A percentile compares a stretch with the other conserved stretches of the same genome.
Evolutionary conservation across 2,888 invertebrate species (phyloP).

Genomic region (Coenonympha glycerion): DNA sequence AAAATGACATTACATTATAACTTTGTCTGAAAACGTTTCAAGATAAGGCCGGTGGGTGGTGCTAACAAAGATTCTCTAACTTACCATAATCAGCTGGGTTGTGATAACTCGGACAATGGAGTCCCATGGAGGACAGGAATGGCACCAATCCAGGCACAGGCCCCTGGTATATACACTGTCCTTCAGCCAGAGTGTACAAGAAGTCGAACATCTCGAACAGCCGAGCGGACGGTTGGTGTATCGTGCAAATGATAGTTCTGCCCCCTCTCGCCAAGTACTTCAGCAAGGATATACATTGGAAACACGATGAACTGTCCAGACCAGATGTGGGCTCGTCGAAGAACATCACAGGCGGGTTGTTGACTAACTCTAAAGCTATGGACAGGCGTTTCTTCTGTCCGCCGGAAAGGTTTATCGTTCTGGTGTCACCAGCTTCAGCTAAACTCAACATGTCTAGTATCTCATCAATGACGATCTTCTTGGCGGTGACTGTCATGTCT

Average conservation of each 20-base stretch:
- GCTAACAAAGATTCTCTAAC: too few relatives aligned
- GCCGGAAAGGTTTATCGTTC: constrained; percentile 88
- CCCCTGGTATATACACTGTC: constrained; percentile 95
- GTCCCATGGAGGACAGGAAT: constrained; percentile 88
- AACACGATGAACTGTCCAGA: constrained; percentile 94
- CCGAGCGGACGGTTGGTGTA: constrained; percentile 96
- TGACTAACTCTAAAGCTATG: constrained; percentile 93
- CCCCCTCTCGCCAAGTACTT: constrained; percentile 91
- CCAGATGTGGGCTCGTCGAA: constrained; percentile 97
- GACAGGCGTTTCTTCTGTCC: constrained; percentile 94
- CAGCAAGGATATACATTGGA: constrained; percentile 91
- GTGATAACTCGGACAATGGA: constrained; percentile 95
- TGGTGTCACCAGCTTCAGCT: constrained; percentile 85
- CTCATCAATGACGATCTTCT: constrained; percentile 88
- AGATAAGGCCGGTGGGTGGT: too few relatives aligned
- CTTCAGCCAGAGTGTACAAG: constrained; percentile 92
- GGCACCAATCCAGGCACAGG: constrained; percentile 88
- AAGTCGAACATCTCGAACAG: constrained; percentile 97
- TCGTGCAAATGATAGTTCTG: constrained; percentile 95
- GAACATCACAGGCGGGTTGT: constrained; percentile 98
- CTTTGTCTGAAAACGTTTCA: too few relatives aligned
- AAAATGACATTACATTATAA: too few relatives aligned
- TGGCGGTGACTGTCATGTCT: constrained; percentile 81
- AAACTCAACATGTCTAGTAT: constrained; percentile 90
- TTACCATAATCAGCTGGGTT: constrained; percentile 97